Conservation (phyloP, 2,113 vertebrate genomes). For the Stictonetta naevosa region DNA sequence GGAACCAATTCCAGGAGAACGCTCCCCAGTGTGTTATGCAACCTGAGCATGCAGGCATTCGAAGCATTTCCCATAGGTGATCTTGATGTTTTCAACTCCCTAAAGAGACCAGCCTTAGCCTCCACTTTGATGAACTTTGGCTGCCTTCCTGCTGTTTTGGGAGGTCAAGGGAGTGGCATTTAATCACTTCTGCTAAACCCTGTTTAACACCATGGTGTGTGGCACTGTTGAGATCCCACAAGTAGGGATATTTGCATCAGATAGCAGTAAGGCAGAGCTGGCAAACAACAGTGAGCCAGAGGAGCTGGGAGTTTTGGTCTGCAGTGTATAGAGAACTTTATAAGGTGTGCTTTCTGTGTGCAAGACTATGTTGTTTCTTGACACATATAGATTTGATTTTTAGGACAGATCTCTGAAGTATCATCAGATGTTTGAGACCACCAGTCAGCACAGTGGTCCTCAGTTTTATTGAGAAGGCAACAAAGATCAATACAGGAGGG, state of each 20-base stretch:
- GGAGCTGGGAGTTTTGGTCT: background rate
- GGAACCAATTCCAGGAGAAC: background rate
- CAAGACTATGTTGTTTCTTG: background rate
- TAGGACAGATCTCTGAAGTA: background rate
- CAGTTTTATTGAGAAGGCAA: background rate
- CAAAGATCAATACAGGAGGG: background rate
- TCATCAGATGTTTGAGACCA: background rate
- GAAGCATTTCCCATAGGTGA: background rate
- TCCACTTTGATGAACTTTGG: background rate
- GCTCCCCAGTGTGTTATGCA: background rate
- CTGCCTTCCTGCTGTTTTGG: background rate
- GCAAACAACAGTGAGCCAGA: background rate
- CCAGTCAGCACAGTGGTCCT: background rate
- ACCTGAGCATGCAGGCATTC: background rate
- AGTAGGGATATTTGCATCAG: background rate
- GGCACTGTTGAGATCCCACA: background rate
- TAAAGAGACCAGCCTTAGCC: background rate
- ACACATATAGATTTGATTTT: background rate
- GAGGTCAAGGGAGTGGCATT: background rate
- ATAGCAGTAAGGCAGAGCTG: background rate
- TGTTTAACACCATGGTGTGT: background rate
- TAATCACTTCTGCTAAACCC: background rate
- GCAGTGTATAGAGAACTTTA: background rate
- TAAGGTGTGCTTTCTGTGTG: background rate
- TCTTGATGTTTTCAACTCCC: background rate